Conservation (phyloP, 2,888 invertebrate genomes). For the Amblyjoppa proteus region DNA sequence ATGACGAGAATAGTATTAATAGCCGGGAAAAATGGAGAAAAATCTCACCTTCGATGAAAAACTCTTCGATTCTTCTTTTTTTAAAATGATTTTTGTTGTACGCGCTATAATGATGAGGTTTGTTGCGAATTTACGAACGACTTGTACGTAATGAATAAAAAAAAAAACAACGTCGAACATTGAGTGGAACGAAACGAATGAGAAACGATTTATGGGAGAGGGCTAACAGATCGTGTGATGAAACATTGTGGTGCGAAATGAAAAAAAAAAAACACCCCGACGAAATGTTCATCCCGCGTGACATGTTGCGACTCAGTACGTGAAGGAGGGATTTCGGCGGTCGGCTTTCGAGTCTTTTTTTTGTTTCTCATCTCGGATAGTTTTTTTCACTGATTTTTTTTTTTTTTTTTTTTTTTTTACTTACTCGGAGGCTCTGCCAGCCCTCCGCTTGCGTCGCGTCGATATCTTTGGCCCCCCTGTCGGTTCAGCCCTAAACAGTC, state of each 20-base stretch:
- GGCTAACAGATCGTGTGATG: constrained; percentile 31
- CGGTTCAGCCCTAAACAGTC: constrained; percentile 88
- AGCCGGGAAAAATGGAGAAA: neutral
- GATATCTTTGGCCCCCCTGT: constrained; percentile 88
- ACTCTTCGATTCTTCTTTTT: neutral
- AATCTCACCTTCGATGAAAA: neutral
- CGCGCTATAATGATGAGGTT: neutral
- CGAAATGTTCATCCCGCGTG: constrained; percentile 45
- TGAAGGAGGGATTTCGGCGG: constrained; percentile 40
- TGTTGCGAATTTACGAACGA: neutral
- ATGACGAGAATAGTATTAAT: neutral
- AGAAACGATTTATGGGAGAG: neutral
- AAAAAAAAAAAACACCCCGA: constrained; percentile 44
- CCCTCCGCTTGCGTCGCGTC: constrained; percentile 86
- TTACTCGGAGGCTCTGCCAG: constrained; percentile 85
- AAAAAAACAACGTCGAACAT: constrained; percentile 22
- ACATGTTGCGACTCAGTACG: constrained; percentile 43
- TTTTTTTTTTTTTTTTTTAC: constrained; percentile 77
- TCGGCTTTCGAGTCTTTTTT: constrained; percentile 52
- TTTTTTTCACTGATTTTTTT: constrained; percentile 69
- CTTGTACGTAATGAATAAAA: neutral
- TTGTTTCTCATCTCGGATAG: constrained; percentile 60
- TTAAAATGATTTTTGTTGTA: neutral
- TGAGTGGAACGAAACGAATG: constrained; percentile 21
- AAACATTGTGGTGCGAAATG: constrained; percentile 61